A percentile compares a stretch with the other conserved stretches of the same genome.
Evolutionary conservation across 2,888 invertebrate species (phyloP).

Genomic region (Junonia oenone): DNA sequence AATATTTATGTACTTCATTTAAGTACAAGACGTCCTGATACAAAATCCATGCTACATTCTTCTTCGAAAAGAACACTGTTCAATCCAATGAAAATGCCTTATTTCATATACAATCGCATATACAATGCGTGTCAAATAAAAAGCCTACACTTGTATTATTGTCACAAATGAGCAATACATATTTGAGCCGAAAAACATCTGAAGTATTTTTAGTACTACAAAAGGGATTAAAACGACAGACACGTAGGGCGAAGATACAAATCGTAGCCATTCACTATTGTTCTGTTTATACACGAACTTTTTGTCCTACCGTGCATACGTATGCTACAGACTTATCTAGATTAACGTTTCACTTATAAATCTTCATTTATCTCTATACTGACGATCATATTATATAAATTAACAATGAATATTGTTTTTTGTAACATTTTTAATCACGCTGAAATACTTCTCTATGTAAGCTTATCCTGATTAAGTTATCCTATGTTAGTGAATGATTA

Average conservation of each 20-base stretch:
- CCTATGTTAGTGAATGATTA: no score
- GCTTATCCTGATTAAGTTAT: no score
- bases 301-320: background rate
- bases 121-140: no score
- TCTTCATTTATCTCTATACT: background rate
- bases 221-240: slow-evolving; percentile 6
- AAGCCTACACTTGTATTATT: no score
- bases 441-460: no score
- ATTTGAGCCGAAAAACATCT: slow-evolving; percentile 4
- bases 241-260: slow-evolving; percentile 14
- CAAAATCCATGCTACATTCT: no score
- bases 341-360: slow-evolving; percentile 2
- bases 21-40: no score
- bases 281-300: slow-evolving; percentile 15
- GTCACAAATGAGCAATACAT: slow-evolving; percentile 5
- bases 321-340: slow-evolving; percentile 14
- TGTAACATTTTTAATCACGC: no score
- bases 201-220: background rate
- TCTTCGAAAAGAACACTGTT: no score
- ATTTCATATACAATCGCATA: no score
- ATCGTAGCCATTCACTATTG: slow-evolving; percentile 24
- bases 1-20: no score
- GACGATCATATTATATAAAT: background rate
- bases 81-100: no score
- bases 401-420: background rate